Evolutionary conservation across 2,797 vertebrate genomes (phyloP), one percentile per base, ranked within the genome.

Genomic region (Okamejei kenojei): DNA sequence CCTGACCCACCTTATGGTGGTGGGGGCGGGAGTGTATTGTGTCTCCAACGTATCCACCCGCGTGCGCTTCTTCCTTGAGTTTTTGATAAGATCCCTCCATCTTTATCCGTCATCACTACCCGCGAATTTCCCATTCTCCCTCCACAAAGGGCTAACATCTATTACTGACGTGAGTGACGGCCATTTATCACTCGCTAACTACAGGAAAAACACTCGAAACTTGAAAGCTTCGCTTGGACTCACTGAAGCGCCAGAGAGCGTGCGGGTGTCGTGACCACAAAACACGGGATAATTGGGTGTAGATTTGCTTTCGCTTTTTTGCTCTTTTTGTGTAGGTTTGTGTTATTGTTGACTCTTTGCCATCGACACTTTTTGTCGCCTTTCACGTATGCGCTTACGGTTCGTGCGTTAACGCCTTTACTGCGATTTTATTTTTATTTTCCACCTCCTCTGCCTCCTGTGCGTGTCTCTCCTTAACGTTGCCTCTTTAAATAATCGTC

Each of bases 121-220:
- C 11, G 29, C 35, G 38, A 10, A 45, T 92, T 92, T 54, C 29
- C 61, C 6, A 19, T 29, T 71, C 32, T 38, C 71, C 76, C 21
- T 76, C 11, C 68, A 54, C 35, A 29, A 13, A 58, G 7, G 23
- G 7, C 45, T 17, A 6, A 13, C 19, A 21, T 92, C 21, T 2
- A 38, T 91, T 23, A 58, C 68, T 54, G 10, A 74, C 68, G 29
- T 7, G 35, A 76, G 26, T 29, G 15, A 76, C 29, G 68, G 38
- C 35, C 19, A 76, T 54, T 92, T 29, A 92, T 92, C 90, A 92
- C 38, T 76, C 38, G 8, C 71, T 58, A 38, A 23, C 13, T 54
- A 92, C 71, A 92, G 11, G 90, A 92, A 92, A 54, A 74, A 29
- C 21, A 92, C 35, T 74, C 38, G 71, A 74, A 76, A 54, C 38